phyloP scores from a whole-genome alignment of 2,113 vertebrate species.

The Psittacus erithacus region DNA sequence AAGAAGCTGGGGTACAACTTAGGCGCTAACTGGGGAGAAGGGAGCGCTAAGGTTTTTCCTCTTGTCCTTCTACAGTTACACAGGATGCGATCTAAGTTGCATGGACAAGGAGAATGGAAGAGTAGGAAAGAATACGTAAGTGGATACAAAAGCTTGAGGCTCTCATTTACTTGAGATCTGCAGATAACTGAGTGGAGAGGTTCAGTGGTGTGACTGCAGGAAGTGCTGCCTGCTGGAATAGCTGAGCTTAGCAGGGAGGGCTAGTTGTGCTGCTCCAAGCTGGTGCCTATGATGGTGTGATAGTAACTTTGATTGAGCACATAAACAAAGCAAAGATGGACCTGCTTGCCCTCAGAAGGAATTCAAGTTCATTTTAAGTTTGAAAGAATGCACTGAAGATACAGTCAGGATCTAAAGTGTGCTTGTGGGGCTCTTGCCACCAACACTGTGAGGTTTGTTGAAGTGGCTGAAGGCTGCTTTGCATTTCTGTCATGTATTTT shows the following conservation, averaged over 20 bases:
- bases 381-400: neutral
- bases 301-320: neutral
- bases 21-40: neutral
- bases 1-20: neutral
- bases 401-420: rapidly evolving
- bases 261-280: neutral
- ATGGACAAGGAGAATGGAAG: neutral
- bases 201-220: neutral
- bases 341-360: neutral
- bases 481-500: constrained; percentile 22
- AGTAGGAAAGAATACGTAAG: neutral
- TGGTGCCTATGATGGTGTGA: too few relatives aligned
- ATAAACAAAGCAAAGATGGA: neutral
- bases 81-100: neutral
- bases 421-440: neutral
- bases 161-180: neutral
- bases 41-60: neutral
- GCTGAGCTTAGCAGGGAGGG: neutral
- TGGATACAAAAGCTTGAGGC: neutral
- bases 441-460: neutral
- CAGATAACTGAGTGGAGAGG: neutral
- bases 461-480: neutral
- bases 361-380: neutral
- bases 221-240: neutral
- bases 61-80: neutral